Conservation (phyloP, 2,113 vertebrate genomes). For the Onychostruthus taczanowskii region DNA sequence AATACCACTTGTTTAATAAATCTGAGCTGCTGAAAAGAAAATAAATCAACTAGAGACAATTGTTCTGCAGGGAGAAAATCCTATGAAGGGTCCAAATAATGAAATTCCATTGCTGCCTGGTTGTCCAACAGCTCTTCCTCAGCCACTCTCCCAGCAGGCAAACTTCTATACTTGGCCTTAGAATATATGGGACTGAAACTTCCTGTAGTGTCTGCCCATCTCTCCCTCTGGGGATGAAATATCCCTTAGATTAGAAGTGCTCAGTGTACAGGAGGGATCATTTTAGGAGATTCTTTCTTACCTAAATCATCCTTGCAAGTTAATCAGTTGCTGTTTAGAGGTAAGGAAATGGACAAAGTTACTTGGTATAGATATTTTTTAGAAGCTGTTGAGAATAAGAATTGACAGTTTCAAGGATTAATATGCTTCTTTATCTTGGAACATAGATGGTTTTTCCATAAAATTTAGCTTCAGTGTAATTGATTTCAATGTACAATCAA, state of each 20-base stretch:
- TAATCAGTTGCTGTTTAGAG: not conserved
- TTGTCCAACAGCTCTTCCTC: not conserved
- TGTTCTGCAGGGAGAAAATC: not conserved
- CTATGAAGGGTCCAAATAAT: not conserved
- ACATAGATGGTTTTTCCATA: not conserved
- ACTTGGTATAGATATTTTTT: not conserved
- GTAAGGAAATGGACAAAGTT: not conserved
- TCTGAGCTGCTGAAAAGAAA: not conserved
- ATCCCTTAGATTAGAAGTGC: slow-evolving; percentile 25
- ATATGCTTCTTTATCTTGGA: not conserved
- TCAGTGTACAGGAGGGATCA: not conserved
- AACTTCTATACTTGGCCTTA: not conserved
- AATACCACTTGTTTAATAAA: not conserved
- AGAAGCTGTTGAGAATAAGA: not conserved
- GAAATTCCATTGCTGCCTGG: not conserved
- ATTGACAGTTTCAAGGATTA: not conserved
- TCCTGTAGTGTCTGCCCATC: not conserved
- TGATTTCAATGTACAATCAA: slow-evolving; percentile 29
- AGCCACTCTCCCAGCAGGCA: not conserved
- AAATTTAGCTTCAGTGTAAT: not conserved
- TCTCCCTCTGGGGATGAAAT: not conserved
- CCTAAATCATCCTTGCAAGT: not conserved
- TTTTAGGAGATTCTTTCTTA: not conserved
- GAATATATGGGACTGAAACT: not conserved
- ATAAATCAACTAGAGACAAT: not conserved